phyloP scores from a whole-genome alignment of 2,113 vertebrate genomes.

The Dromiciops gliroides region DNA sequence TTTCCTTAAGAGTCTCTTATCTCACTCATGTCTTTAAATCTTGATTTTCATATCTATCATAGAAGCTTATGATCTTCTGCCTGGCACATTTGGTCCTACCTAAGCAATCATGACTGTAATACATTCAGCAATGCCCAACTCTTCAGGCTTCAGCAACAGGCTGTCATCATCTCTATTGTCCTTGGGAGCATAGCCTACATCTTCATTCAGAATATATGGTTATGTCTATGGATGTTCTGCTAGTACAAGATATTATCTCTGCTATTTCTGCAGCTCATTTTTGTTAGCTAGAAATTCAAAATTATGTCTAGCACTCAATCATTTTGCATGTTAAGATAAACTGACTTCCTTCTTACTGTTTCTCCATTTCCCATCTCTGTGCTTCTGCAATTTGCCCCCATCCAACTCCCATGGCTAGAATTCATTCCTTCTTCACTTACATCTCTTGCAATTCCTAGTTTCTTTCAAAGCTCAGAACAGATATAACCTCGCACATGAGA shows the following conservation, averaged over 20 bases:
- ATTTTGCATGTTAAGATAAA: not conserved
- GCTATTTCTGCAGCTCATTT: slow-evolving; percentile 27
- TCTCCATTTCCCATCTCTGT: not conserved
- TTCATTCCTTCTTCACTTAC: not conserved
- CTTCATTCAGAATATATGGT: slow-evolving; percentile 45
- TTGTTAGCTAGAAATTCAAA: slow-evolving; percentile 18
- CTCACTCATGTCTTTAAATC: not conserved
- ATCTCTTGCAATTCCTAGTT: not conserved
- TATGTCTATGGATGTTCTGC: slow-evolving; percentile 34
- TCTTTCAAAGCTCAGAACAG: not conserved
- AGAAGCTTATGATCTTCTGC: not conserved
- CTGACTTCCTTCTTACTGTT: not conserved
- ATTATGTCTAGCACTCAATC: not conserved
- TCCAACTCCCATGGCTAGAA: not conserved
- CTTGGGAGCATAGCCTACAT: not conserved
- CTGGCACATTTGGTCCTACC: not conserved
- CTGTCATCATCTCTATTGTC: not conserved
- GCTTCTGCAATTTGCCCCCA: not conserved
- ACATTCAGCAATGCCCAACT: not conserved
- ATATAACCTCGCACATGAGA: not conserved
- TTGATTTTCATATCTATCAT: not conserved
- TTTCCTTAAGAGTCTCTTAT: not conserved
- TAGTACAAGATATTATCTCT: not conserved
- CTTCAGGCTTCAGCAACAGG: slow-evolving; percentile 31
- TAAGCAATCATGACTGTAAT: slow-evolving; percentile 5